These are phyloP conservation scores for Pheucticus melanocephalus DNA, from an alignment of 2,113 vertebrate species.

Conservation along the genomic window DNA sequence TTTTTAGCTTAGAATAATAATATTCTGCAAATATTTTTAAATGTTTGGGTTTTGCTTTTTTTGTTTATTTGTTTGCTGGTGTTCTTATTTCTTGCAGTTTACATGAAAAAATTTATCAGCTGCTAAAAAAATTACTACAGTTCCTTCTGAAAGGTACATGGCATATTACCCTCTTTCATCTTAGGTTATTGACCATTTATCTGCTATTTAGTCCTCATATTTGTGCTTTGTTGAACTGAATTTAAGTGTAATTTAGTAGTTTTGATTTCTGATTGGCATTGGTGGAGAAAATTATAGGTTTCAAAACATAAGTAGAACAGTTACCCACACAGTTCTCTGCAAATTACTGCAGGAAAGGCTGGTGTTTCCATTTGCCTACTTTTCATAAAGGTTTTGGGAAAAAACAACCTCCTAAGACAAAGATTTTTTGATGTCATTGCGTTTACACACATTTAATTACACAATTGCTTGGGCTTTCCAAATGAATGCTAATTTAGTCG, in stretches of 20 bases:
- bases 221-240: neutral
- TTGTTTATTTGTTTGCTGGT: neutral
- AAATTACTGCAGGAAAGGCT: neutral
- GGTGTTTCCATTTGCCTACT: neutral
- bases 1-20: neutral
- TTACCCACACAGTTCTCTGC: neutral
- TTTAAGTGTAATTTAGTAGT: neutral
- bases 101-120: neutral
- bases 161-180: neutral
- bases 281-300: slow-evolving; percentile 13
- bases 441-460: neutral
- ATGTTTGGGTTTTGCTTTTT: neutral
- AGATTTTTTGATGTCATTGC: neutral
- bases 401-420: neutral
- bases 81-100: neutral
- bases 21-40: neutral
- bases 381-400: neutral
- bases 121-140: neutral
- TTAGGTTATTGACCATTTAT: neutral
- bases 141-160: neutral
- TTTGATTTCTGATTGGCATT: neutral
- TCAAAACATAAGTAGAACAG: neutral
- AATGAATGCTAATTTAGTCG: neutral
- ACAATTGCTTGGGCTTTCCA: neutral
- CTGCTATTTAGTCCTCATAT: neutral